Base-by-base conservation (phyloP, 2,113 vertebrate species). In the Hiodon alosoides region DNA sequence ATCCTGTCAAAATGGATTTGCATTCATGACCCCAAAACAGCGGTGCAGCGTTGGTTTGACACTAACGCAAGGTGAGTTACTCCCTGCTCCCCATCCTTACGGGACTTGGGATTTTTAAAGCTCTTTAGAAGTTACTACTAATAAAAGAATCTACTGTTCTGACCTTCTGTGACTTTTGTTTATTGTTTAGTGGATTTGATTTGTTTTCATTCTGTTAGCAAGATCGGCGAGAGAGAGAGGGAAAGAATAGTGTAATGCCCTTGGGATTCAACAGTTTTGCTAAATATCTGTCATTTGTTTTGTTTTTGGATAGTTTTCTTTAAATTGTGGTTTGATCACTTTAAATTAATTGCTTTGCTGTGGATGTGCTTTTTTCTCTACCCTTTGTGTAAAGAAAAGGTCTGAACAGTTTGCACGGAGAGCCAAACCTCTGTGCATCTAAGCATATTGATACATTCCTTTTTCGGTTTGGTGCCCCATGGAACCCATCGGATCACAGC, bases 31-130 rank as follows among this genome's bases (percentile, higher is more conserved):
- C 76, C 64, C 70, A 69, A 75, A 76, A 81, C 71, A 72, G 77
- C 67, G 16, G 46, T 3, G 7, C 64, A 11, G 46, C 13, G 64
- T 11, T 46, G 9, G 67, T 77, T 82, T 83, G 76, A 83, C 78
- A 79, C 61, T 76, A 77, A 81, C 70, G 73, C 77, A 79, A 72
- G 55, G 76, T 71, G 80, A 74, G 78, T 69, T 0, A 7, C 8
- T 9, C 31, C 75, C 48, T 57, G 74, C 74, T 31, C 31, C 31
- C n/a, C 10, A 6, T 46, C 53, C 16, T 57, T 70, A 53, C 11
- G 14, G 8, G 31, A 10, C 7, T 3, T 77, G 76, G 57, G 6
- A 77, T 62, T 16, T n/a, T 14, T 16, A 3, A 80, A 73, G 76
- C 80, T 78, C 58, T 81, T 68, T 58, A 71, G 57, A 70, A 67